Evolutionary conservation across 2,797 vertebrate species (phyloP).

Genomic region (Phaenicophaeus curvirostris): DNA sequence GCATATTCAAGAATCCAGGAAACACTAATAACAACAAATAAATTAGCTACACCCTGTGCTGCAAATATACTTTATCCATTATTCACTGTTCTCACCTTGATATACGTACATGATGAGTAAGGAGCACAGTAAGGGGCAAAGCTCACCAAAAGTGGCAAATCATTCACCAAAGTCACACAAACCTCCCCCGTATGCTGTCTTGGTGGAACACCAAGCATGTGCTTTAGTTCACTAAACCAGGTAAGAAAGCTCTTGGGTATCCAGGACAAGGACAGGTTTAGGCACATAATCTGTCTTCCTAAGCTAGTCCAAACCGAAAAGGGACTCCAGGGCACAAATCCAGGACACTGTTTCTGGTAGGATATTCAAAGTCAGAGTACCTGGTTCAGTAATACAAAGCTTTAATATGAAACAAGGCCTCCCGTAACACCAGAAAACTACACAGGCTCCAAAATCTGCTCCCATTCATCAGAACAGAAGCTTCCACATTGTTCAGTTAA

Average conservation of each 20-base stretch:
- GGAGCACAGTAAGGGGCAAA: neutral
- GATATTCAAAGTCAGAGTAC: neutral
- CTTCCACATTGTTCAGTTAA: neutral
- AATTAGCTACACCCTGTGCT: neutral
- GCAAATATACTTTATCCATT: neutral
- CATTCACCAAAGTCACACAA: no score
- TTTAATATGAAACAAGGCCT: neutral
- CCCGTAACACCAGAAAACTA: neutral
- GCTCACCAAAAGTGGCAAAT: no score
- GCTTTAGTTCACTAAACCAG: neutral
- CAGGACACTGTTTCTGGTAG: neutral
- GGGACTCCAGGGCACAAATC: neutral
- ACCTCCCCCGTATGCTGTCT: neutral
- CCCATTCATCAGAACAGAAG: neutral
- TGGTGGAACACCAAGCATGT: neutral
- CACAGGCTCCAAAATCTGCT: neutral
- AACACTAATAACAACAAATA: neutral
- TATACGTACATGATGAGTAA: no score
- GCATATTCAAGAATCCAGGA: neutral
- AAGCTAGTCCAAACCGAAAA: neutral
- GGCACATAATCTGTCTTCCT: neutral
- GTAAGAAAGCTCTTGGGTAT: neutral
- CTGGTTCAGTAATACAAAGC: neutral
- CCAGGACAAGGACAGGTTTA: neutral
- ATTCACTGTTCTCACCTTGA: rapidly evolving